Evolutionary conservation across 2,797 vertebrate species (phyloP).

Genomic region (Hydrophis major): DNA sequence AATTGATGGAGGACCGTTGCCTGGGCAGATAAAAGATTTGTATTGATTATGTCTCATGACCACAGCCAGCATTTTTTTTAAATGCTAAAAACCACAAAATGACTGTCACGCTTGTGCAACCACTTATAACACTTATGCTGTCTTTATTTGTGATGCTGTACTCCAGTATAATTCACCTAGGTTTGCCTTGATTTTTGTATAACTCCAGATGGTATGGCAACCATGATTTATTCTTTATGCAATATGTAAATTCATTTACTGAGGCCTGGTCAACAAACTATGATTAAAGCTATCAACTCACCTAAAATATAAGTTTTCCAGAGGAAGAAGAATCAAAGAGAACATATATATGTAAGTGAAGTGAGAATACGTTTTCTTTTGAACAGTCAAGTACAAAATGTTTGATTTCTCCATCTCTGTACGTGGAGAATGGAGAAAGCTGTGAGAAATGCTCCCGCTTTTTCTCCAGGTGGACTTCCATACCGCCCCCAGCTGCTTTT

Average conservation of each 20-base stretch:
- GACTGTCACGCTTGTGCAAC: background rate
- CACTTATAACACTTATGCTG: background rate
- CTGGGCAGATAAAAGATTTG: background rate
- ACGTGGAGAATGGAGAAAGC: background rate
- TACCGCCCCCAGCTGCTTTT: background rate
- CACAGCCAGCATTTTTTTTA: background rate
- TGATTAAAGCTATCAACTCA: background rate
- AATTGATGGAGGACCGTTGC: background rate
- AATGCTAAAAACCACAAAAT: background rate
- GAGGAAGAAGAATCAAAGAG: background rate
- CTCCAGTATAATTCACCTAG: background rate
- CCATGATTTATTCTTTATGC: background rate
- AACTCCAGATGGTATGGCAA: background rate
- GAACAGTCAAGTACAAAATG: background rate
- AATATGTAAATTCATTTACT: background rate
- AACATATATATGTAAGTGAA: background rate
- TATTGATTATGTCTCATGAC: background rate
- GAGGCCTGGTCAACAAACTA: background rate
- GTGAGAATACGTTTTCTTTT: background rate
- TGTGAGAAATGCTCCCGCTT: background rate
- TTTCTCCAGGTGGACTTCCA: background rate
- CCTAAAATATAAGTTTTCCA: background rate
- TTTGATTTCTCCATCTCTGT: background rate
- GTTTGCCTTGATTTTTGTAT: background rate
- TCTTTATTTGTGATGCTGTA: background rate